Evolutionary conservation across 2,113 vertebrate species (phyloP), one percentile per base, ranked within the genome.

Genomic region (Seriola aureovittata): DNA sequence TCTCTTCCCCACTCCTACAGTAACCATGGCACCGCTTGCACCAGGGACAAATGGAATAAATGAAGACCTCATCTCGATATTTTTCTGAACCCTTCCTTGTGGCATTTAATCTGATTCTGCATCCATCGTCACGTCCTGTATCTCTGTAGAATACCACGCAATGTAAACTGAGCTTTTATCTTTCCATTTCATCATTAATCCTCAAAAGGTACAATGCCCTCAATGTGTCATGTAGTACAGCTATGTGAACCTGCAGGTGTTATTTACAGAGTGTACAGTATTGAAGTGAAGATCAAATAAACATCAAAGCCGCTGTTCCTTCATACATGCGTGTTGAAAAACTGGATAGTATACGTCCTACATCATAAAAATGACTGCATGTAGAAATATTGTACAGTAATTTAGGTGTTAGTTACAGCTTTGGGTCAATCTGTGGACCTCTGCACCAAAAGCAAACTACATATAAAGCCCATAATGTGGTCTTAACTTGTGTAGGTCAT

Each of bases 11-110:
- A 44, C 55, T 40, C 82, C 69, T 69, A 34, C 72, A 32, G 85
- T 85, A 88, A 85, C 85, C 82, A 69, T 75, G 85, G 81, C n/a
- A 62, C 57, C 36, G 19, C 84, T 52, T 50, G 57, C 71, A 85
- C 67, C 42, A 46, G 52, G 73, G 63, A 64, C 54, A 48, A 73
- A 86, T 48, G 13, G 48, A 78, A 75, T 40, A 29, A 75, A 65
- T 66, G 38, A 74, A n/a, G 54, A 16, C 58, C 32, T 29, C n/a
- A 63, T 79, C 19, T 67, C 9, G 29, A 62, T 62, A 17, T 55
- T 69, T 78, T 57, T 19, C 32, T 71, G 13, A 55, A 55, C 36
- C 32, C 40, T 66, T 64, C 50, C 48, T 32, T 46, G n/a, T 40
- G 10, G 17, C 25, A 29, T 60, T 77, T 81, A 4, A 44, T 79